A percentile compares a stretch with the other conserved stretches of the same genome.
Evolutionary conservation across 2,113 vertebrate species (phyloP).

Genomic region (Clarias magur): DNA sequence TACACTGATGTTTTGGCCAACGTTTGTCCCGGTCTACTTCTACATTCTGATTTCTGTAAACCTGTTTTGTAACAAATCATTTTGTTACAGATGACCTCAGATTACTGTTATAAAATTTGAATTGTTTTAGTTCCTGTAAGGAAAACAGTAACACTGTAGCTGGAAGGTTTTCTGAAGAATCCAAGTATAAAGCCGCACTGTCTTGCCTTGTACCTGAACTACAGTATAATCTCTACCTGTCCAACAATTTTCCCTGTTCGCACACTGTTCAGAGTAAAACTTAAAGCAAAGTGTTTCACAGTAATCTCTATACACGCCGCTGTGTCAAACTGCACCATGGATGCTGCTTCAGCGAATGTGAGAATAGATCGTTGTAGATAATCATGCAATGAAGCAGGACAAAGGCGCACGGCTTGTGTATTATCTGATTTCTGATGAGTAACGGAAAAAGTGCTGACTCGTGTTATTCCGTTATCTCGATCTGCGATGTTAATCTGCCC

Average conservation of each 20-base stretch:
- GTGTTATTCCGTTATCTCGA: conserved; percentile 17
- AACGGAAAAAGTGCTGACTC: conserved; percentile 46
- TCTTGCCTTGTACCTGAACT: neutral
- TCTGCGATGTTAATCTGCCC: conserved; percentile 33
- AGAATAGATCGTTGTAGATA: conserved; percentile 19
- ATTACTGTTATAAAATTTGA: too few relatives aligned
- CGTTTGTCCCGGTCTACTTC: too few relatives aligned
- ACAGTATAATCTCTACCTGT: neutral
- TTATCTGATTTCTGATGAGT: conserved; percentile 28
- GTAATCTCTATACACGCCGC: neutral
- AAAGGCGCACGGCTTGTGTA: conserved; percentile 1
- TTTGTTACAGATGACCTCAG: neutral
- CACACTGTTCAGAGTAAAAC: neutral
- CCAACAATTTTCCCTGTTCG: neutral
- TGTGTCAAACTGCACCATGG: conserved; percentile 16
- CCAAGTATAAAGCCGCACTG: neutral
- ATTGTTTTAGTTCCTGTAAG: neutral
- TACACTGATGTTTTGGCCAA: too few relatives aligned
- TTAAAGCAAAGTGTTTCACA: neutral
- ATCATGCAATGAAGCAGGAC: conserved; percentile 18
- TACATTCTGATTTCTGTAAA: neutral
- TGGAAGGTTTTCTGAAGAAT: neutral
- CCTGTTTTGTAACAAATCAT: neutral
- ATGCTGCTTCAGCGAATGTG: conserved; percentile 42
- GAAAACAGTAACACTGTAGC: neutral